Conservation (phyloP, 2,113 vertebrate genomes). For the Perognathus longimembris region DNA sequence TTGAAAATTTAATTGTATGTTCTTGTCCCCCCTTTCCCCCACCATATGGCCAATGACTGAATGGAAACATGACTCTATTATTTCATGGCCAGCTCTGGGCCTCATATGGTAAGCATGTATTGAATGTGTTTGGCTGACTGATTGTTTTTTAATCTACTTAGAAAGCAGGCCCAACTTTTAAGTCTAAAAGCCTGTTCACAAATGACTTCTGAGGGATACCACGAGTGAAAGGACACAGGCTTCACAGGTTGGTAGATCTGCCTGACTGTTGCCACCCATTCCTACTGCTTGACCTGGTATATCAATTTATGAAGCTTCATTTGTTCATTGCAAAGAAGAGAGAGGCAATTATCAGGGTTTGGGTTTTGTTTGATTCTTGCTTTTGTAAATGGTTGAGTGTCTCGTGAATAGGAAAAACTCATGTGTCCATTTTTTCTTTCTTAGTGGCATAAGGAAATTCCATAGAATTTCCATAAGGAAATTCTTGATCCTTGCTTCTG, state of each 20-base stretch:
- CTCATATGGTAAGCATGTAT: slow-evolving; percentile 7
- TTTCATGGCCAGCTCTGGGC: slow-evolving; percentile 52
- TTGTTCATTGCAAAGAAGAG: background rate
- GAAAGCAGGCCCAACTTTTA: slow-evolving; percentile 69
- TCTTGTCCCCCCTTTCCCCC: background rate
- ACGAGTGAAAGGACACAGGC: background rate
- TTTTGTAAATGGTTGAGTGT: background rate
- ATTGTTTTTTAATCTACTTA: slow-evolving; percentile 59
- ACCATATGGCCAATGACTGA: slow-evolving; percentile 83
- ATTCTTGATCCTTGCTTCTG: background rate
- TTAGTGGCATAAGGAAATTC: background rate
- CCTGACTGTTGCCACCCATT: background rate
- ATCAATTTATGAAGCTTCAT: background rate
- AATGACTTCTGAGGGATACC: background rate
- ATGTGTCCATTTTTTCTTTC: background rate
- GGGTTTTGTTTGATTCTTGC: slow-evolving; percentile 1
- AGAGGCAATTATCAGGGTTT: background rate
- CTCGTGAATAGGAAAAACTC: background rate
- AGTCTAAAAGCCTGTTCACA: slow-evolving; percentile 44
- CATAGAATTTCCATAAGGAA: too few species aligned
- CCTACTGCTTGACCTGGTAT: background rate
- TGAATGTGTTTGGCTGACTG: slow-evolving; percentile 42
- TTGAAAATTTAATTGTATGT: slow-evolving; percentile 71
- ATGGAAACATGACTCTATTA: slow-evolving; percentile 85
- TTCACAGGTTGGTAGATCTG: background rate